These are phyloP conservation scores for Cybosia mesomella DNA, from an alignment of 2,888 invertebrate species.

Conservation along the genomic window DNA sequence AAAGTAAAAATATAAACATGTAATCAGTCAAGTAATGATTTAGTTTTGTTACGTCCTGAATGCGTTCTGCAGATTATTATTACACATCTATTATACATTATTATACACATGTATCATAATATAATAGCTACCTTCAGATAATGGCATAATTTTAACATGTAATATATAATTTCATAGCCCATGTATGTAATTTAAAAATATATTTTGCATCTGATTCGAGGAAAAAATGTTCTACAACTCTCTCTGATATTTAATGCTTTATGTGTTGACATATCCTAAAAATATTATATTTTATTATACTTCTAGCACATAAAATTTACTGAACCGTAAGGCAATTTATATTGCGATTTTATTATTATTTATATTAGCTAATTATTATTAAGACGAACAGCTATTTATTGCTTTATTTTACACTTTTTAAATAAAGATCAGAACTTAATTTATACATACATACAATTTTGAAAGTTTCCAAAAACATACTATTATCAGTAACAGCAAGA, in stretches of 20 bases:
- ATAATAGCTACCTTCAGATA: not conserved
- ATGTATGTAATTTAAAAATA: conserved; percentile 3
- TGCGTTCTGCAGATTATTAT: conserved; percentile 4
- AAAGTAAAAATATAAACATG: not conserved
- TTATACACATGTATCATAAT: not conserved
- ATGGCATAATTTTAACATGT: not conserved
- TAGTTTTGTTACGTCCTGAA: not conserved
- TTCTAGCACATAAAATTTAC: not conserved
- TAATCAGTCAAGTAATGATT: not conserved
- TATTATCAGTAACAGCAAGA: no score
- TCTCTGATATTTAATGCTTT: not conserved
- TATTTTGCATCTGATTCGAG: not conserved
- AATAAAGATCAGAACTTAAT: no score
- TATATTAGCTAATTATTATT: not conserved
- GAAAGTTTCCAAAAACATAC: not conserved
- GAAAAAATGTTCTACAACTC: not conserved
- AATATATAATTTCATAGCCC: not conserved
- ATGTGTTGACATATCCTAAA: not conserved
- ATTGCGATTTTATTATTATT: not conserved
- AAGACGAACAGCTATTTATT: not conserved
- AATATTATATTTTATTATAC: not conserved
- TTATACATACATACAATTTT: not conserved
- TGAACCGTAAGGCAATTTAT: not conserved
- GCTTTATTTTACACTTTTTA: no score
- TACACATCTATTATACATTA: not conserved